These are phyloP conservation scores for Physeter macrocephalus DNA, from an alignment of 2,113 vertebrate species.

Conservation along the genomic window DNA sequence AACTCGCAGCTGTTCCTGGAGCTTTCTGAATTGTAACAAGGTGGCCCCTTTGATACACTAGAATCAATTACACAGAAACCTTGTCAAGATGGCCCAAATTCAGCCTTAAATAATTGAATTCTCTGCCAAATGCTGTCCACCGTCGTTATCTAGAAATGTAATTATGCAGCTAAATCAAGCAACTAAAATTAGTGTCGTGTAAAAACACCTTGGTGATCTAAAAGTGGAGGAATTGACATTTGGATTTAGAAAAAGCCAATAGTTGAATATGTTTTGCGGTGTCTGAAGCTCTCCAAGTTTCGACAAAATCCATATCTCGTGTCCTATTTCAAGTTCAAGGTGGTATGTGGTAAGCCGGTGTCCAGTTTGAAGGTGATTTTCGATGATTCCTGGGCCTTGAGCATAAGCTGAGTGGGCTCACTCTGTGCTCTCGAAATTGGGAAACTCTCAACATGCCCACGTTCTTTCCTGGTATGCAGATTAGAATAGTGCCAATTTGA, in stretches of 20 bases:
- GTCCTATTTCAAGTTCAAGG: not conserved
- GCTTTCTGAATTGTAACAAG: slow-evolving; percentile 12
- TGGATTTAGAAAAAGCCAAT: slow-evolving; percentile 54
- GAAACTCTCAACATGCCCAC: not conserved
- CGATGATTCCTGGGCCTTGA: not conserved
- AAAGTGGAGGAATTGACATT: slow-evolving; percentile 43
- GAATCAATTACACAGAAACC: slow-evolving; percentile 79
- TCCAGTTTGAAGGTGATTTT: slow-evolving; percentile 31
- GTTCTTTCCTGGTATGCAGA: not conserved
- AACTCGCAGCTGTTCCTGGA: slow-evolving; percentile 62
- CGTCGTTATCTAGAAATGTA: slow-evolving; percentile 79
- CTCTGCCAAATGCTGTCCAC: slow-evolving; percentile 75
- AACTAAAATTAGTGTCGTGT: slow-evolving; percentile 75
- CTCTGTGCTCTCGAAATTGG: not conserved
- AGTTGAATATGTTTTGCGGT: not conserved
- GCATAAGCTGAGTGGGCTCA: rapidly evolving
- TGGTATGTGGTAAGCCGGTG: not conserved
- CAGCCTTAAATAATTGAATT: slow-evolving; percentile 80
- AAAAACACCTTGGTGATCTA: slow-evolving; percentile 69
- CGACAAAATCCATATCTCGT: not conserved
- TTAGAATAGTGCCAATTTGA: not conserved
- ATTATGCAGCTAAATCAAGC: slow-evolving; percentile 79
- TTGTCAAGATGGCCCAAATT: slow-evolving; percentile 71
- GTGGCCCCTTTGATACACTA: slow-evolving; percentile 37
- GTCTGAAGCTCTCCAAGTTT: not conserved